Base-by-base conservation (phyloP, 2,797 vertebrate species). In the Myotis pilosus region DNA sequence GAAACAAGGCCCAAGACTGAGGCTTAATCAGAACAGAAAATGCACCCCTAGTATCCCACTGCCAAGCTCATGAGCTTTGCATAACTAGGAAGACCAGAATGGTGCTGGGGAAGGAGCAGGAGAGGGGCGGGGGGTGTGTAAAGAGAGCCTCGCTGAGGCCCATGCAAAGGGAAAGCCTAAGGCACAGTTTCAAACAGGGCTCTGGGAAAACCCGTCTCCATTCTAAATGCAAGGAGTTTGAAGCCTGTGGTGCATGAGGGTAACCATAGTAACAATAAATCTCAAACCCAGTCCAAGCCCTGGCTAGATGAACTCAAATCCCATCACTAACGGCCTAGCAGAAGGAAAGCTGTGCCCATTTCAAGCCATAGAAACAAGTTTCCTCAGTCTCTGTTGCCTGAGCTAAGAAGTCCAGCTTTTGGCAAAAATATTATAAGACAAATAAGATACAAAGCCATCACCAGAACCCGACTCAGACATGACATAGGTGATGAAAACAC, bases 41-140 rank as follows among this genome's bases (percentile, higher is more conserved):
- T 4, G 68, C 4, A 28, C 49, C 38, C 10, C 2, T 11, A 5
- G 6, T 5, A 3, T 30, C 30, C 15, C 11, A 25, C 36, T 13
- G 8, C 44, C 33, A 72, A 22, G 44, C 33, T 30, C 12, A 74
- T 0, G 22, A 20, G 2, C 30, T 55, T 60, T 16, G 3, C 0
- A 0, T 8, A 17, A 23, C 16, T 20, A 22, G 75, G 2, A 25
- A 44, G 25, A 28, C 23, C 66, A 60, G 53, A 75, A 30, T 25
- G 44, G 6, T 13, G 5, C 44, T 71, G 53, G 6, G 19, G 22
- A 53, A 55, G 71, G 36, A 49, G 15, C 0, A 17, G 30, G 68
- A 23, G 13, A 20, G 11, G 25, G 1, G 3, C 2, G 41, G 68
- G 3, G 10, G 41, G 2, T 2, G 41, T 3, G 4, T 28, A 13